Evolutionary conservation across 2,113 vertebrate species (phyloP).

Genomic region (Shinisaurus crocodilurus): DNA sequence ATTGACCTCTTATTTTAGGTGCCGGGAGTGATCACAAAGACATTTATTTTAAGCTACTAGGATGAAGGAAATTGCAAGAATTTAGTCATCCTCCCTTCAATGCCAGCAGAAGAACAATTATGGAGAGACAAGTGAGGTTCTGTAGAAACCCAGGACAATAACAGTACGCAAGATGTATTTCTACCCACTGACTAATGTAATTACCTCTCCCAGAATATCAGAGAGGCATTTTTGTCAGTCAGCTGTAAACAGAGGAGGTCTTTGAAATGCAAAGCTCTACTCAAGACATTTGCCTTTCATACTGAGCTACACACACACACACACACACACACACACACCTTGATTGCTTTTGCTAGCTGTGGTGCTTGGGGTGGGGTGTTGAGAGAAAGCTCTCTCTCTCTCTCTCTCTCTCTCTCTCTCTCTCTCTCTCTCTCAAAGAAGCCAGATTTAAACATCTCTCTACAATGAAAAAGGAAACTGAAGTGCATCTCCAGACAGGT

Average conservation of each 20-base stretch:
- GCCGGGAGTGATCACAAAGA: slow-evolving; percentile 12
- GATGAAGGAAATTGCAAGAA: background rate
- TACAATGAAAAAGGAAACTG: slow-evolving; percentile 35
- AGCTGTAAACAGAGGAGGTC: slow-evolving; percentile 66
- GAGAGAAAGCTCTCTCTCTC: background rate
- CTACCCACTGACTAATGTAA: slow-evolving; percentile 70
- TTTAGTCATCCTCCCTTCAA: slow-evolving; percentile 48
- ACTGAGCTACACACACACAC: slow-evolving; percentile 23
- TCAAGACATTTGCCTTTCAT: slow-evolving; percentile 58
- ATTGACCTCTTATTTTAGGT: background rate
- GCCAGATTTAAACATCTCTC: slow-evolving; percentile 32
- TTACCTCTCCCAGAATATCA: slow-evolving; percentile 67
- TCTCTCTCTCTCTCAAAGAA: slow-evolving; percentile 30
- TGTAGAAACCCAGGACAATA: slow-evolving; percentile 62
- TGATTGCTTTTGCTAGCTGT: slow-evolving; percentile 39
- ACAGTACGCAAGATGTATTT: slow-evolving; percentile 57
- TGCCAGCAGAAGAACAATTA: slow-evolving; percentile 35
- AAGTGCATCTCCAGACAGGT: slow-evolving; percentile 40
- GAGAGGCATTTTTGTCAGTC: slow-evolving; percentile 70
- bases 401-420: slow-evolving; percentile 15
- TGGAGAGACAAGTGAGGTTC: slow-evolving; percentile 40
- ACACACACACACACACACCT: background rate
- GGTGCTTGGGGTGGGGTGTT: slow-evolving; percentile 39
- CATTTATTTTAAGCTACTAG: background rate
- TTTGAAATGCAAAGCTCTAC: slow-evolving; percentile 72